Base-by-base conservation (phyloP, 2,113 vertebrate species). In the Gavialis gangeticus region DNA sequence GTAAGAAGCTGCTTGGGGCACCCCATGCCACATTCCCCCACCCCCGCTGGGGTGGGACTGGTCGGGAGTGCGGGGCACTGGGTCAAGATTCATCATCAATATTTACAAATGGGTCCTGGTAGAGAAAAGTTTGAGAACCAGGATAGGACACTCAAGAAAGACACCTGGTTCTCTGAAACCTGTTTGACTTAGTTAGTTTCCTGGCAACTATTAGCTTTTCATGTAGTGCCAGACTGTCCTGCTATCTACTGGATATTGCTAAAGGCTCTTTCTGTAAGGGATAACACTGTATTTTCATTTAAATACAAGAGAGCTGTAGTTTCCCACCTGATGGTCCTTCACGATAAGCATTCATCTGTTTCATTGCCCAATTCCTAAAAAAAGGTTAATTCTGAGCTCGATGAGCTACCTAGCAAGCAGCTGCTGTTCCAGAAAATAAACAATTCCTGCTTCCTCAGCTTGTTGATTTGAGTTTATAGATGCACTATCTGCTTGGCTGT, bases 361-460 rank as follows among this genome's bases (percentile, higher is more conserved):
- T 37, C 37, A 37, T 37, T 37, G 37, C 37, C 37, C 37, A 6
- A 37, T 37, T 37, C 37, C 8, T 37, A 37, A 67, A 27, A 18
- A 30, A 67, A 17, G 64, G 64, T 67, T 30, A 67, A 67, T 19
- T n/a, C 28, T 8, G 64, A 6, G 14, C 28, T 66, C 8, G 2
- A 8, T 25, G 10, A 12, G 24, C 10, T 63, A 10, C 60, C 60
- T 91, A 91, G 75, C 88, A 90, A 85, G 64, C 85, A 73, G 54
- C 37, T 6, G 11, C 57, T 90, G 90, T 88, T 95, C 95, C 62
- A 93, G 96, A 93, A 95, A 92, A 93, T 14, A 86, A 57, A 12
- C 4, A 76, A 69, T 75, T 54, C 73, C 77, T 91, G 10, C 90
- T 90, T 86, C 78, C 34, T 91, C 87, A 67, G 90, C 90, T 87